These are phyloP conservation scores for Apodemia hepburni DNA, from an alignment of 2,888 invertebrate species.

Conservation along the genomic window DNA sequence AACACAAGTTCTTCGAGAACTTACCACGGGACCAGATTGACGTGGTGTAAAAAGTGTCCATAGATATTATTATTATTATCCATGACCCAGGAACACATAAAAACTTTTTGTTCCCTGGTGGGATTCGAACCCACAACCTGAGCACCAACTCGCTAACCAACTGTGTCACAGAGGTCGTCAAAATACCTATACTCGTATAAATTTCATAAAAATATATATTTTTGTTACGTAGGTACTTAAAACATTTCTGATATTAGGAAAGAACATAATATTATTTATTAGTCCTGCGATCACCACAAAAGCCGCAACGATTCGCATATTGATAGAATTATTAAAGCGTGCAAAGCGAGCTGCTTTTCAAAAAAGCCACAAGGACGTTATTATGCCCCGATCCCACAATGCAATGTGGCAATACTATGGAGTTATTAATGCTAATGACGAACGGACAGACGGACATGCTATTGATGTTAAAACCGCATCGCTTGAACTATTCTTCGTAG, in stretches of 20 bases:
- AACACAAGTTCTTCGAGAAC: too few species aligned
- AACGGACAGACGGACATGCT: slow-evolving; percentile 45
- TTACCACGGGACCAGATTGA: too few species aligned
- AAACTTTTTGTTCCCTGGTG: too few species aligned
- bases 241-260: slow-evolving; percentile 40
- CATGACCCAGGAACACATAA: too few species aligned
- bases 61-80: too few species aligned
- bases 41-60: too few species aligned
- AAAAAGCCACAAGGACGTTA: slow-evolving; percentile 58
- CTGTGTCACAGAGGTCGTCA: too few species aligned
- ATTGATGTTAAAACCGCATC: slow-evolving; percentile 53
- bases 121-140: too few species aligned
- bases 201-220: too few species aligned
- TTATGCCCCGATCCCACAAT: slow-evolving; percentile 47
- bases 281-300: slow-evolving; percentile 47
- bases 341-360: slow-evolving; percentile 51
- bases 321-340: slow-evolving; percentile 67
- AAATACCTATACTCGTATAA: too few species aligned
- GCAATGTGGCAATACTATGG: slow-evolving; percentile 41
- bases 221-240: too few species aligned
- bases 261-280: background rate
- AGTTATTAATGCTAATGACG: slow-evolving; percentile 72
- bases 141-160: too few species aligned
- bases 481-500: slow-evolving; percentile 39
- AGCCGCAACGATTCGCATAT: slow-evolving; percentile 63